These are phyloP conservation scores for Candoia aspera DNA, from an alignment of 2,113 vertebrate species.

Conservation along the genomic window DNA sequence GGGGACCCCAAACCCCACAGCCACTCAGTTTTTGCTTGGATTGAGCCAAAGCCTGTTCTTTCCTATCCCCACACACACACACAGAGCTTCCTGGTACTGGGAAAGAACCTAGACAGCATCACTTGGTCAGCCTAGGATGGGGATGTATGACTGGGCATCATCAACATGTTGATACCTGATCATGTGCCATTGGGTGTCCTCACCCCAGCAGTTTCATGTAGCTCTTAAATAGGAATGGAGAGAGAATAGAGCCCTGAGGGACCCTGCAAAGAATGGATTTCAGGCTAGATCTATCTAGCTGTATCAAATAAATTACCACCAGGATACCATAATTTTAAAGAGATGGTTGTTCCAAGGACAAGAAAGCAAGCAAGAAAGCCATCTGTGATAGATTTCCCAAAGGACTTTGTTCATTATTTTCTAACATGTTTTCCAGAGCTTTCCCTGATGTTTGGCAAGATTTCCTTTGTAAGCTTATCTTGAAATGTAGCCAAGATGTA, in stretches of 20 bases:
- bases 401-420: background rate
- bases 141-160: too few species aligned
- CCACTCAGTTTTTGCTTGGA: too few species aligned
- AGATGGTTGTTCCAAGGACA: background rate
- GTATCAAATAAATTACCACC: background rate
- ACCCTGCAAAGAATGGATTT: background rate
- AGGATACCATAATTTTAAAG: background rate
- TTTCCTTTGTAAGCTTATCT: background rate
- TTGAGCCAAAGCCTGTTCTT: too few species aligned
- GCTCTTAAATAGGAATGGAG: background rate
- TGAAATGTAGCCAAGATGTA: constrained; percentile 4
- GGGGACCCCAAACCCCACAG: too few species aligned
- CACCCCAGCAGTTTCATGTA: too few species aligned
- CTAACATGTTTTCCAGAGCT: background rate
- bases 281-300: background rate
- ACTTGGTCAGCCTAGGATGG: too few species aligned
- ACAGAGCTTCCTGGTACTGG: too few species aligned
- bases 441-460: background rate
- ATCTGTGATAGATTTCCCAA: background rate
- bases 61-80: too few species aligned
- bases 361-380: background rate
- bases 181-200: too few species aligned
- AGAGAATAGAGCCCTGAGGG: background rate
- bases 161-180: too few species aligned
- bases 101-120: too few species aligned